Percentiles rank a stretch among this genome's conserved stretches.
Conservation (phyloP, 2,113 vertebrate species). For the Alectura lathami region DNA sequence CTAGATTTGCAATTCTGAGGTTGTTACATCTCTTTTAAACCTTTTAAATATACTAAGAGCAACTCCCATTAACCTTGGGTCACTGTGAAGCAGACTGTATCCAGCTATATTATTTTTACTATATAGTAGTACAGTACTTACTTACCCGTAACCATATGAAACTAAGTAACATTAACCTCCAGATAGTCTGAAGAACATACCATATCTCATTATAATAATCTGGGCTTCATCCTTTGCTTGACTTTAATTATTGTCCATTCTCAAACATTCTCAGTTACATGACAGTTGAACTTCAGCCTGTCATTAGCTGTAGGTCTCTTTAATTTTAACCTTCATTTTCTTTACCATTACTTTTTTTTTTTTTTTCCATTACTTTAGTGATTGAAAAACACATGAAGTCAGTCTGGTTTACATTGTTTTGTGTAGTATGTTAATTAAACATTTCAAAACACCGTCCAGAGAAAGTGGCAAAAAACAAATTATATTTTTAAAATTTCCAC, state of each 20-base stretch:
- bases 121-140: conserved; percentile 69
- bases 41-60: conserved; percentile 71
- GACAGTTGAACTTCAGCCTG: conserved; percentile 77
- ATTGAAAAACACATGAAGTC: conserved; percentile 51
- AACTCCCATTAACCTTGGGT: conserved; percentile 68
- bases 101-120: conserved; percentile 75
- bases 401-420: conserved; percentile 39
- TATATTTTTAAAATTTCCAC: neutral
- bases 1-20: conserved; percentile 45
- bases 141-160: conserved; percentile 72
- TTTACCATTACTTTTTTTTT: conserved; percentile 42
- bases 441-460: conserved; percentile 46
- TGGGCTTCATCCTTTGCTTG: conserved; percentile 70
- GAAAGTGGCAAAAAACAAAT: neutral
- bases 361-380: conserved; percentile 48
- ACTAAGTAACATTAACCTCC: conserved; percentile 77
- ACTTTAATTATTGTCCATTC: conserved; percentile 79
- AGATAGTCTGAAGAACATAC: conserved; percentile 64
- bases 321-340: conserved; percentile 74
- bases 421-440: conserved; percentile 52
- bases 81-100: conserved; percentile 64
- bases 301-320: conserved; percentile 72
- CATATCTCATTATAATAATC: conserved; percentile 78
- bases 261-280: conserved; percentile 66
- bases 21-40: conserved; percentile 72